These are phyloP conservation scores for Synergus laeviventris DNA, from an alignment of 2,888 invertebrate species.

Conservation along the genomic window DNA sequence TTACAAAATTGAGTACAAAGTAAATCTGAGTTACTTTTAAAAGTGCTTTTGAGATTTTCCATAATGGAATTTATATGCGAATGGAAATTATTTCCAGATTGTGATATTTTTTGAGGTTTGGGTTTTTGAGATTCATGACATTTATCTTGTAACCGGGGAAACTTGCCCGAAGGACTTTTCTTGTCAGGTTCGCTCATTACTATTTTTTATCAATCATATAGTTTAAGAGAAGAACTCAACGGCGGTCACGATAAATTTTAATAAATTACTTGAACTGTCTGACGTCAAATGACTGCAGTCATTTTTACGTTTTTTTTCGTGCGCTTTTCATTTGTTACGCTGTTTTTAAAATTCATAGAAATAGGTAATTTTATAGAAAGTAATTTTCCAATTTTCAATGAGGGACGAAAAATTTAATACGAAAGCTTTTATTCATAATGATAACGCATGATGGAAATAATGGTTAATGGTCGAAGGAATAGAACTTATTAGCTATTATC, in stretches of 20 bases:
- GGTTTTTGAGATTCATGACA: not conserved
- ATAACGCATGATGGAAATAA: not conserved
- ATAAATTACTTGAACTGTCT: not conserved
- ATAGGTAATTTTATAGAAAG: not conserved
- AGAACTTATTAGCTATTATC: not conserved
- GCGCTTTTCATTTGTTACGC: conserved; percentile 10
- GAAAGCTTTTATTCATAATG: not conserved
- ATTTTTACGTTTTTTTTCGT: not conserved
- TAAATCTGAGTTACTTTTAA: not conserved
- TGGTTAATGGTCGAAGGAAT: not conserved
- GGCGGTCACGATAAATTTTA: conserved; percentile 5
- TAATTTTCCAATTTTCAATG: not conserved
- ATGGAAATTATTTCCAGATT: not conserved
- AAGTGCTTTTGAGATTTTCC: not conserved
- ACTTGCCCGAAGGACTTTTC: not conserved
- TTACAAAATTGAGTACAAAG: not conserved
- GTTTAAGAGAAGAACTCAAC: not conserved
- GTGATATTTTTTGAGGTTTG: not conserved
- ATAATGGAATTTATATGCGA: not conserved
- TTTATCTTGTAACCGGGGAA: not conserved
- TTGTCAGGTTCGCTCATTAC: not conserved
- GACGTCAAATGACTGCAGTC: not conserved
- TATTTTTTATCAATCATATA: not conserved
- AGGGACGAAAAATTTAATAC: not conserved
- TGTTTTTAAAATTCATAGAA: not conserved